phyloP scores from a whole-genome alignment of 2,113 vertebrate species.

The Phodopus roborovskii region DNA sequence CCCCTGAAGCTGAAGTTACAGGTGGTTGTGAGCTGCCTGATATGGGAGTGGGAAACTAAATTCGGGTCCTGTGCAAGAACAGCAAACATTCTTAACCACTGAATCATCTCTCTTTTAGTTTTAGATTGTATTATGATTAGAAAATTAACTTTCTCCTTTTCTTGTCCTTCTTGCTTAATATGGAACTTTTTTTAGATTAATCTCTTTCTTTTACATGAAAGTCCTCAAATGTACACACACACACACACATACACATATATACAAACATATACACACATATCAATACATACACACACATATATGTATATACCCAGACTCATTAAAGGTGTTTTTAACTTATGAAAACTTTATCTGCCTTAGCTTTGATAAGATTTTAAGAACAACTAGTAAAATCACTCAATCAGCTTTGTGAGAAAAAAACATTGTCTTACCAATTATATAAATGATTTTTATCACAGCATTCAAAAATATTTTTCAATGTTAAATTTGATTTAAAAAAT shows the following conservation, averaged over 20 bases:
- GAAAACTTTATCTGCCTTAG: neutral
- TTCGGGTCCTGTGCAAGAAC: no score
- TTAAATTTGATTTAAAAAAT: neutral
- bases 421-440: neutral
- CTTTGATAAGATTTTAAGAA: neutral
- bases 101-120: neutral
- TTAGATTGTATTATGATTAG: neutral
- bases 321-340: neutral
- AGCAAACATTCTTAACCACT: neutral
- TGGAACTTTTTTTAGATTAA: neutral
- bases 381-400: neutral
- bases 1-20: neutral
- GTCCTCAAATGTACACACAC: neutral
- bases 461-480: neutral
- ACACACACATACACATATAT: neutral
- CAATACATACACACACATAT: neutral
- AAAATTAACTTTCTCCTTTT: constrained; percentile 17
- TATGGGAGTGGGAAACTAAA: neutral
- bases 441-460: neutral
- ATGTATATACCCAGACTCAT: neutral
- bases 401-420: neutral
- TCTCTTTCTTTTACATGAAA: neutral
- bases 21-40: neutral
- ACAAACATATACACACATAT: neutral
- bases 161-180: neutral